phyloP scores from a whole-genome alignment of 2,113 vertebrate species.

The Cardinalis cardinalis region DNA sequence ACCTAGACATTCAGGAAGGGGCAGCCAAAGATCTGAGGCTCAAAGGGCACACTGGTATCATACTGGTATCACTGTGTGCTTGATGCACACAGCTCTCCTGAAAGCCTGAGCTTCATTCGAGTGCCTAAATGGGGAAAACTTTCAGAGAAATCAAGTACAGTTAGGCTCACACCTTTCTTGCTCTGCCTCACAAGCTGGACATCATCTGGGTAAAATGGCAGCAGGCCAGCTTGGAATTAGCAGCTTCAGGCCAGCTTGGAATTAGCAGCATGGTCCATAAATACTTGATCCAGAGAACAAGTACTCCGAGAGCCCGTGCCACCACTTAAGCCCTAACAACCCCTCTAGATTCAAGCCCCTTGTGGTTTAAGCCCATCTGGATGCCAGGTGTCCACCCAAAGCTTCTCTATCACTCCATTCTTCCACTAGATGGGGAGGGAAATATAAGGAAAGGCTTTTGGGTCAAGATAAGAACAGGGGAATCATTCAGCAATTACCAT shows the following conservation, averaged over 20 bases:
- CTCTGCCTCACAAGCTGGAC: background rate
- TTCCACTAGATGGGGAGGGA: background rate
- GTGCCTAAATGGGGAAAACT: background rate
- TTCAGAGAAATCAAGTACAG: background rate
- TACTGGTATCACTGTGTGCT: background rate
- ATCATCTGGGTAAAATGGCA: background rate
- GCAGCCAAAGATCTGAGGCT: background rate
- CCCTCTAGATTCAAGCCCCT: background rate
- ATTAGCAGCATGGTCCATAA: background rate
- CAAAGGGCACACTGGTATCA: background rate
- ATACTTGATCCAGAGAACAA: background rate
- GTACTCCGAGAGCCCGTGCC: accelerated
- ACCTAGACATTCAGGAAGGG: background rate
- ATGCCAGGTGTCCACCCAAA: background rate
- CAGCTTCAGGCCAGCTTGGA: background rate
- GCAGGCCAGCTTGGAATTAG: background rate
- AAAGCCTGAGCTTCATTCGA: accelerated
- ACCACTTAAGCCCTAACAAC: background rate
- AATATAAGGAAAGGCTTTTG: background rate
- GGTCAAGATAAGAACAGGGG: background rate
- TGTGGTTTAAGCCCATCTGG: background rate
- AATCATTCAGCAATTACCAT: background rate
- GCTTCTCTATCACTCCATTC: background rate
- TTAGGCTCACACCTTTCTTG: background rate
- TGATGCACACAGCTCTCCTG: background rate